A percentile compares a stretch with the other conserved stretches of the same genome.
These are phyloP conservation scores for Uloborus diversus DNA, from an alignment of 1,140 invertebrate genomes.

Conservation along the genomic window DNA sequence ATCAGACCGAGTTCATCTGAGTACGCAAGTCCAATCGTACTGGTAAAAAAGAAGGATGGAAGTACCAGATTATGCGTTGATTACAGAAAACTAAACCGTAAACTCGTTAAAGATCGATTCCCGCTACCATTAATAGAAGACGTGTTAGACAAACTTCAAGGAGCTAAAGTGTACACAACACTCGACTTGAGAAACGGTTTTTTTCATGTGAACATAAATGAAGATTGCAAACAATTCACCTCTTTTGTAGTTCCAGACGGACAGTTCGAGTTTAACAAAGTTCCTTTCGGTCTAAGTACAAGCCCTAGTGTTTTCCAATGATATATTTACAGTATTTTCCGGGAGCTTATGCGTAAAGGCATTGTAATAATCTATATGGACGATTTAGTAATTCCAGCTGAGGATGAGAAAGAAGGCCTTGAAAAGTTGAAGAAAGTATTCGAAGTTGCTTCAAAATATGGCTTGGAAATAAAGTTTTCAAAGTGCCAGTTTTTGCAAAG, in stretches of 20 bases:
- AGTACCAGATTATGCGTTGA: constrained; percentile 54
- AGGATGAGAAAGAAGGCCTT: neutral
- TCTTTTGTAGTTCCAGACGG: constrained; percentile 52
- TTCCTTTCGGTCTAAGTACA: constrained; percentile 42
- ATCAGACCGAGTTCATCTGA: neutral
- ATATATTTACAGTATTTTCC: constrained; percentile 29
- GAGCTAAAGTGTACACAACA: constrained; percentile 9
- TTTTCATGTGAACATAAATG: constrained; percentile 46
- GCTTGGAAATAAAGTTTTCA: neutral
- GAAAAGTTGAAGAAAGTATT: constrained; percentile 4
- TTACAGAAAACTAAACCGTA: constrained; percentile 52
- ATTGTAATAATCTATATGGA: constrained; percentile 9
- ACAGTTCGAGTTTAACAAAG: constrained; percentile 17
- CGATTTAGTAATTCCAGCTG: constrained; percentile 12
- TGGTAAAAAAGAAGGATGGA: constrained; percentile 56
- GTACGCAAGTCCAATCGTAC: constrained; percentile 24
- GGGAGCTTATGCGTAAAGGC: neutral
- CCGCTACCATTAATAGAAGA: constrained; percentile 27
- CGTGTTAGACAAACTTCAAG: neutral
- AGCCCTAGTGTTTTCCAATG: constrained; percentile 45
- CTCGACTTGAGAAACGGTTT: constrained; percentile 52
- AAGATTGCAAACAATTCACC: constrained; percentile 28
- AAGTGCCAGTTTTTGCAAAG: constrained; percentile 12
- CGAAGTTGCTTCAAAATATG: neutral
- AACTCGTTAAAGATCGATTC: constrained; percentile 3